Base-by-base conservation (phyloP, 1,140 invertebrate genomes). In the Cherax quadricarinatus region DNA sequence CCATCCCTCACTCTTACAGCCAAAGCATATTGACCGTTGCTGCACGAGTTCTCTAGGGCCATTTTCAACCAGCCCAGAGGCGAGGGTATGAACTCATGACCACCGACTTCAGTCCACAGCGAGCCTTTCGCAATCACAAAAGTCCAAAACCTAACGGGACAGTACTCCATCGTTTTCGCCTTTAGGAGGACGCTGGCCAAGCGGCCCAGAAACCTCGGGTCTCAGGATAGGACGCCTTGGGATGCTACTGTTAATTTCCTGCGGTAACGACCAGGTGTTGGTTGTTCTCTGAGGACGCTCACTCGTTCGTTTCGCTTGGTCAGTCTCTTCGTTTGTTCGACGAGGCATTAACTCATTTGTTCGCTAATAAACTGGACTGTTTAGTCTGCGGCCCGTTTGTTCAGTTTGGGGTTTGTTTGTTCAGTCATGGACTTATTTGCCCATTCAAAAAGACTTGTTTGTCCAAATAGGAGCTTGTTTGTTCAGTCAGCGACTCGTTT, bases 111-210 rank as follows among this genome's bases (percentile, higher is more conserved):
- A 24, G 70, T 62, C 24, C 87, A 89, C 60, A 89, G 48, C 60
- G 73, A 62, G 60, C 66, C 80, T 83, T 5, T 82, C 79, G 81
- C 62, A 83, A 53, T 73, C 88, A 82, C 88, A 66, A 89, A 89
- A 89, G 80, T 73, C 80, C 81, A 4, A 83, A 89, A 57, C 79
- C 88, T 30, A 24, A 14, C 16, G 88, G n/a, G 81, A 66, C 79
- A 82, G 73, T 66, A 70, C 51, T 2, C 30, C 62, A 80, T 89
- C 88, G 66, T 66, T 89, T 89, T 89, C 62, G 81, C 88, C 88
- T 83, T 57, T 83, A 70, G 41, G 80, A 73, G 53, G n/a, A 10
- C 49, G 79, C 48, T 10, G 41, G 62, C 62, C 49, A 89, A 70
- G 81, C 49, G 49, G 88, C 30, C 12, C 49, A n/a, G 70, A 24